These are phyloP conservation scores for Gymnoscelis rufifasciata DNA, from an alignment of 2,888 invertebrate genomes.

Conservation along the genomic window DNA sequence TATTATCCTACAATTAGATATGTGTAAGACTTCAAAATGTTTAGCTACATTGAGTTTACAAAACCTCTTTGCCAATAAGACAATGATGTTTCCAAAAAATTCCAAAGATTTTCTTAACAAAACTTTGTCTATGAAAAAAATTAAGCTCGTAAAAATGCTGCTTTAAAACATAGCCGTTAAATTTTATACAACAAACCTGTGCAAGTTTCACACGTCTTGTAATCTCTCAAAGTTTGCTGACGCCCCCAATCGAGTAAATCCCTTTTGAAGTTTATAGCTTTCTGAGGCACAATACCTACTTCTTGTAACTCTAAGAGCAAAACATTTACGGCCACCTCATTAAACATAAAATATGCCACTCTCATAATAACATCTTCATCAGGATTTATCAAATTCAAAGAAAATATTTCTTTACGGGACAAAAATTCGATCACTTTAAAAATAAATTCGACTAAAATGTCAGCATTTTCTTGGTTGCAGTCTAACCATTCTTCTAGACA, in stretches of 20 bases:
- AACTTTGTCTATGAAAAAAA: too few relatives aligned
- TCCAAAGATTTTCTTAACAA: too few relatives aligned
- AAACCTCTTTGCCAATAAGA: too few relatives aligned
- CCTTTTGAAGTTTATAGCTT: background rate
- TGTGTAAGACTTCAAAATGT: too few relatives aligned
- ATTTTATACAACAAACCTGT: background rate
- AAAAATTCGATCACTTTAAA: slow-evolving; percentile 6
- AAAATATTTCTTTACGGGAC: slow-evolving; percentile 1
- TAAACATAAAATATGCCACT: slow-evolving; percentile 4
- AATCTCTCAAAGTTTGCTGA: background rate
- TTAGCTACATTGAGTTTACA: too few relatives aligned
- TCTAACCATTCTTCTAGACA: slow-evolving; percentile 4
- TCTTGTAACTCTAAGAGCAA: background rate
- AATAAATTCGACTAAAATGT: slow-evolving; percentile 7
- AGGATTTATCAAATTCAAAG: slow-evolving; percentile 8
- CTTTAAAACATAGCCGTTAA: too few relatives aligned
- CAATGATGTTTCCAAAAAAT: too few relatives aligned
- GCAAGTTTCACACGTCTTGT: slow-evolving; percentile 6
- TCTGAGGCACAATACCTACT: background rate
- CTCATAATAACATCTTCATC: slow-evolving; percentile 13
- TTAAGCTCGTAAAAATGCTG: too few relatives aligned
- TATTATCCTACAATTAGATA: too few relatives aligned
- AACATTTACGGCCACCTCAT: background rate
- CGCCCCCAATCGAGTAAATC: slow-evolving; percentile 6
- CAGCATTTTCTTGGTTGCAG: slow-evolving; percentile 6